Base-by-base conservation (phyloP, 2,888 invertebrate species). In the Petrolisthes manimaculis region DNA sequence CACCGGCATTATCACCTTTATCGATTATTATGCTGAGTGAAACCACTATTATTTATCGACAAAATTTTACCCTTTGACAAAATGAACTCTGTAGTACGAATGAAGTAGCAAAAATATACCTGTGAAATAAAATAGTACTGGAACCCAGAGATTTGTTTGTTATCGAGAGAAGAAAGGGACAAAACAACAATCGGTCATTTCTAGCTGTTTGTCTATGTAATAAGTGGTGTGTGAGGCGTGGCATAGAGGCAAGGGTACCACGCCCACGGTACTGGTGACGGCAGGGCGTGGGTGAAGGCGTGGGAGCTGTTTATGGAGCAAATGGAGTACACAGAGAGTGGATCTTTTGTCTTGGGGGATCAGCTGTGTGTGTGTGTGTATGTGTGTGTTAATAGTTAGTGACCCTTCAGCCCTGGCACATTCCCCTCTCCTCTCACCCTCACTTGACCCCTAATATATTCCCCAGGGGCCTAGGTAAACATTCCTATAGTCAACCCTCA, bases 131-230 rank as follows among this genome's bases (percentile, higher is more conserved):
- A 84, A 88, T 78, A 84, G n/a, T 85, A 78, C 51, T 88, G 88
- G 88, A 88, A 88, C 88, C 14, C 6, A 69, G 61, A 89, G 82
- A 86, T 86, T 89, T 89, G 85, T 89, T 85, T 86, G 82, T 86
- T 85, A 87, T 87, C 87, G 87, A 87, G 87, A 83, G 74, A 87
- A 86, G 83, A 86, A 86, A 83, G 78, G 82, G 83, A 85, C 80
- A 85, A 86, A 85, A 89, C 69, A 86, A 89, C 74, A 86, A 83
- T 82, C 77, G 86, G 82, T 86, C 53, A 86, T 82, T 82, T 82
- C 82, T 86, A 77, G 56, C 55, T 77, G 74, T 82, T 82, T 84
- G 81, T 82, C 67, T 82, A 37, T 67, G 12, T 12, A 5, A 37
- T 61, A 37, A 14, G 24, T 67, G 24, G 37, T 24, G 37, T 5